Conservation (phyloP, 1,140 invertebrate genomes). For the Dendroctonus valens region DNA sequence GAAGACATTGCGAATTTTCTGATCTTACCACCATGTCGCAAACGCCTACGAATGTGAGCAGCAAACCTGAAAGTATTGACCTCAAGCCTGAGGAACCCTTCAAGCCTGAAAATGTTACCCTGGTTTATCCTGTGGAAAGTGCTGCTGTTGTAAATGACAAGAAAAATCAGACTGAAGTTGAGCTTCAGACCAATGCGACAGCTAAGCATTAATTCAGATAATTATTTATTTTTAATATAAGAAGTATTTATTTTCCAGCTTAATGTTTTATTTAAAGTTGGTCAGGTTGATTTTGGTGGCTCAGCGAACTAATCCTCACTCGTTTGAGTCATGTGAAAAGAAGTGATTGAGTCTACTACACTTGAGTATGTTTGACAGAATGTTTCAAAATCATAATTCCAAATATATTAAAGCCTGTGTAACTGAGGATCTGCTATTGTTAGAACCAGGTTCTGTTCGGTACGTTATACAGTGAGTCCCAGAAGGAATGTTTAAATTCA, state of each 20-base stretch:
- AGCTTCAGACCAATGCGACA: background rate
- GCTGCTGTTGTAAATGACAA: background rate
- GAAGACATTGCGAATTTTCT: constrained; percentile 60
- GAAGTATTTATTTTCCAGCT: background rate
- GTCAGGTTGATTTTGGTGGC: background rate
- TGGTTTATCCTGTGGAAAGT: background rate
- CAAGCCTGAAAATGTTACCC: background rate
- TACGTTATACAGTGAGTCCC: too few relatives aligned
- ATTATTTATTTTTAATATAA: constrained; percentile 1
- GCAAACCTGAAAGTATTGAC: constrained; percentile 1
- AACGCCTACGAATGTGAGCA: constrained; percentile 20
- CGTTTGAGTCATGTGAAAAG: background rate
- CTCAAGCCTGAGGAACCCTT: background rate
- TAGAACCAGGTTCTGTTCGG: too few relatives aligned
- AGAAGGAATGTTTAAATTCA: too few relatives aligned
- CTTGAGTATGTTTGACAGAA: too few relatives aligned
- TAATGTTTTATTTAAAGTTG: background rate
- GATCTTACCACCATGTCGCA: constrained; percentile 48
- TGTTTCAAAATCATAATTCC: too few relatives aligned
- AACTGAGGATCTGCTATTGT: too few relatives aligned
- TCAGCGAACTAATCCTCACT: too few relatives aligned
- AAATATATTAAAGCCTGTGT: too few relatives aligned
- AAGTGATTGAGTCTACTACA: background rate
- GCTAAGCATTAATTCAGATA: background rate
- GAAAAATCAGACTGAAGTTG: background rate